Conservation (phyloP, 2,797 vertebrate genomes). For the Scarus forsteni region DNA sequence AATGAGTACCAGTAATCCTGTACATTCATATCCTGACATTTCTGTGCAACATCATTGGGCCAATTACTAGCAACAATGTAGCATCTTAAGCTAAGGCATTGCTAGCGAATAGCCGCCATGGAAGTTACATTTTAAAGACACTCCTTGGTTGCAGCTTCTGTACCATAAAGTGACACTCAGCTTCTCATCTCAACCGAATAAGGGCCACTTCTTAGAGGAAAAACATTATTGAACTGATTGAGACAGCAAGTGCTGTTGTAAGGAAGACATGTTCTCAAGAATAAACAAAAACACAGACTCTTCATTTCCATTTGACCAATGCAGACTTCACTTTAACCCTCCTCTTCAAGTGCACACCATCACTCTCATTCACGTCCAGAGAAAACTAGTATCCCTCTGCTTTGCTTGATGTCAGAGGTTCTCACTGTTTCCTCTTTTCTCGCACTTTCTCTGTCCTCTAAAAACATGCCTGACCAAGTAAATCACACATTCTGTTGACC, state of each 20-base stretch:
- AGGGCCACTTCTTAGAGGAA: slow-evolving; percentile 55
- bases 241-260: slow-evolving; percentile 47
- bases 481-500: slow-evolving; percentile 14
- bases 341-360: slow-evolving; percentile 14
- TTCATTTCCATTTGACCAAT: slow-evolving; percentile 53
- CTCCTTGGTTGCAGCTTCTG: slow-evolving; percentile 56
- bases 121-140: slow-evolving; percentile 60
- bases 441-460: slow-evolving; percentile 8
- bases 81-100: slow-evolving; percentile 40
- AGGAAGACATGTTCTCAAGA: slow-evolving; percentile 68
- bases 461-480: slow-evolving; percentile 44
- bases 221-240: slow-evolving; percentile 50
- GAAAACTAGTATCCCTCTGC: background rate
- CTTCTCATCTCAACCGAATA: slow-evolving; percentile 33
- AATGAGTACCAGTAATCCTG: slow-evolving; percentile 32
- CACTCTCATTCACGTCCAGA: background rate
- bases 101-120: slow-evolving; percentile 42
- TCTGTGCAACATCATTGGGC: slow-evolving; percentile 72
- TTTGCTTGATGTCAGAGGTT: background rate
- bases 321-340: slow-evolving; percentile 57
- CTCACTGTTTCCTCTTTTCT: slow-evolving; percentile 20
- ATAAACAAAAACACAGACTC: slow-evolving; percentile 18
- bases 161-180: slow-evolving; percentile 40
- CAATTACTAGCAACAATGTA: slow-evolving; percentile 40
- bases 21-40: slow-evolving; percentile 72